phyloP scores from a whole-genome alignment of 2,888 invertebrate species.

The Lochmaea capreae region DNA sequence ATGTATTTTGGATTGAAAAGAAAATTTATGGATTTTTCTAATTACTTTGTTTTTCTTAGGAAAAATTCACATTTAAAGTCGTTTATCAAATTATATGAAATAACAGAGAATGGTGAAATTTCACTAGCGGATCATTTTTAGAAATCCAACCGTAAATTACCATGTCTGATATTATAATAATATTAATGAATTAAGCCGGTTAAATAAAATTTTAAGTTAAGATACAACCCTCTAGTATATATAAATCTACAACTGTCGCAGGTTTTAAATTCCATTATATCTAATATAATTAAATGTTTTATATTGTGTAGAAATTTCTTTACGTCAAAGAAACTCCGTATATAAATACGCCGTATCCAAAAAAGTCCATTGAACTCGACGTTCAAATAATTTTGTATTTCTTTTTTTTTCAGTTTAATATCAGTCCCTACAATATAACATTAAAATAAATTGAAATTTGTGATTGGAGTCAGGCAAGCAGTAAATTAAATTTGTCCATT shows the following conservation, averaged over 20 bases:
- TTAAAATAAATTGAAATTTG: conserved; percentile 42
- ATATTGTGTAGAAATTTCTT: background rate
- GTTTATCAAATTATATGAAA: background rate
- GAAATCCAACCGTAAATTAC: no score
- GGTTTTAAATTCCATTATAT: conserved; percentile 4
- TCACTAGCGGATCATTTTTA: no score
- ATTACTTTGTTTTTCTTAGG: background rate
- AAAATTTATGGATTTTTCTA: background rate
- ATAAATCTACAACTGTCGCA: background rate
- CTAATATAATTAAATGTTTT: background rate
- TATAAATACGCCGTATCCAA: background rate
- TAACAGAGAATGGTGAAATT: no score
- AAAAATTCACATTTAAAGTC: background rate
- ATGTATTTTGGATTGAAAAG: background rate
- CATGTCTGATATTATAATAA: background rate
- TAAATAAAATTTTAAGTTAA: background rate
- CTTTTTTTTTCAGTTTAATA: conserved; percentile 33
- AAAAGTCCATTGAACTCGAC: conserved; percentile 14
- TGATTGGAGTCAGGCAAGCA: conserved; percentile 43
- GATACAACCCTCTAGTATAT: background rate
- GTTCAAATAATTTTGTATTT: conserved; percentile 23
- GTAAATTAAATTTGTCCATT: conserved; percentile 41
- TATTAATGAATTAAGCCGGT: background rate
- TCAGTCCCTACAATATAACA: conserved; percentile 37
- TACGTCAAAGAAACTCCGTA: background rate